Base-by-base conservation (phyloP, 2,888 invertebrate species). In the Adelphocoris suturalis region DNA sequence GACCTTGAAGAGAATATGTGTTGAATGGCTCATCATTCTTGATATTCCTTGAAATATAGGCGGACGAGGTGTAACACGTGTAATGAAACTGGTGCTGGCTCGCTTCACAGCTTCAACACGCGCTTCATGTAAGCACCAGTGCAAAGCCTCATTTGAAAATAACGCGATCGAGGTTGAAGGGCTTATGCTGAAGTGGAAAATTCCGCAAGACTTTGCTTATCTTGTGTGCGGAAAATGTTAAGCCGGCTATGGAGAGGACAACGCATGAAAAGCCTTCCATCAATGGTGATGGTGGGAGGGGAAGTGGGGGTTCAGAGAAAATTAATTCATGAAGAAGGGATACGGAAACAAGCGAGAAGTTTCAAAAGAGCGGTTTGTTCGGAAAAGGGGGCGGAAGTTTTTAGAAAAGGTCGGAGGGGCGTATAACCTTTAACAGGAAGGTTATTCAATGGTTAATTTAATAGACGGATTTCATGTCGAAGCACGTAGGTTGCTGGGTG, bases 391-490 rank as follows among this genome's bases (percentile, higher is more conserved):
- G 68, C 68, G 68, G 68, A 68, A 68, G 68, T 68, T 68, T 68
- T 68, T 68, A 68, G 68, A 68, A 68, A 68, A 23, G 68, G 57
- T n/a, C 57, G 57, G 57, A 52, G 61, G 52, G 16, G 52, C 52
- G 68, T 68, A 68, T 68, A 68, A 68, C 68, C 68, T 68, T 27
- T 68, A 68, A 11, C 68, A 23, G 68, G 68, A 68, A 68, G 68
- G 68, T 23, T 68, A 68, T 68, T 68, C 68, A 68, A 19, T 68
- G 68, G 68, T 68, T 68, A 68, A 68, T 68, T 68, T 68, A 68
- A 68, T 68, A 68, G 68, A 68, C 68, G 68, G 68, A 68, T 68
- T 68, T 68, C 68, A 68, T 68, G 68, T 23, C 27, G 23, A 9
- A 19, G 68, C 68, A 68, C 68, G 68, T 68, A 68, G 23, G 68